A percentile compares a stretch with the other conserved stretches of the same genome.
Evolutionary conservation across 2,797 vertebrate species (phyloP).

Genomic region (Hippocampus kuda): DNA sequence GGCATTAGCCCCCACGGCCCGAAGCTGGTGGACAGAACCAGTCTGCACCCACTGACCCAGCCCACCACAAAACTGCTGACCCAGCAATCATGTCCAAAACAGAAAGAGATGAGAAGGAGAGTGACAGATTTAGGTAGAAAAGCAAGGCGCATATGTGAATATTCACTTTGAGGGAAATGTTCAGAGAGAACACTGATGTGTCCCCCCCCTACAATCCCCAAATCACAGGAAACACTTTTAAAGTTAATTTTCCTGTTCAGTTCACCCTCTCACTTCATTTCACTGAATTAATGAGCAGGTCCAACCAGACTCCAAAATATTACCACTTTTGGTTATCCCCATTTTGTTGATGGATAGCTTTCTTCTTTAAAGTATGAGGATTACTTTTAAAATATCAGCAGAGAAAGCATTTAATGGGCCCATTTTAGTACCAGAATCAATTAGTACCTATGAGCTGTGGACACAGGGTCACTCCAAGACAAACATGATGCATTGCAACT

Average conservation of each 20-base stretch:
- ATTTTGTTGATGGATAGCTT: slow-evolving; percentile 18
- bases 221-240: slow-evolving; percentile 17
- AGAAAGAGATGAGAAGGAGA: slow-evolving; percentile 8
- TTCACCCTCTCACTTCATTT: slow-evolving; percentile 75
- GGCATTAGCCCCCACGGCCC: slow-evolving; percentile 55
- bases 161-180: slow-evolving; percentile 1
- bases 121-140: slow-evolving; percentile 2
- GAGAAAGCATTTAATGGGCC: neutral
- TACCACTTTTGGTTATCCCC: slow-evolving; percentile 31
- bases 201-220: neutral
- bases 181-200: neutral
- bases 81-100: slow-evolving; percentile 49
- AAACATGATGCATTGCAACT: slow-evolving; percentile 40
- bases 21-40: slow-evolving; percentile 54
- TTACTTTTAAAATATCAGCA: neutral
- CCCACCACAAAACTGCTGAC: slow-evolving; percentile 46
- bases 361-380: too few relatives aligned
- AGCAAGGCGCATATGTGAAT: slow-evolving; percentile 5
- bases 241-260: slow-evolving; percentile 52
- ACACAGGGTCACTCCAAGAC: slow-evolving; percentile 56
- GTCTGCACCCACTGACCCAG: slow-evolving; percentile 52
- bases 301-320: slow-evolving; percentile 37
- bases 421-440: slow-evolving; percentile 58
- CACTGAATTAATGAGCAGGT: slow-evolving; percentile 75
- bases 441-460: slow-evolving; percentile 73